Evolutionary conservation across 2,888 invertebrate genomes (phyloP), one percentile per base, ranked within the genome.

Genomic region (Phorcus lineatus): DNA sequence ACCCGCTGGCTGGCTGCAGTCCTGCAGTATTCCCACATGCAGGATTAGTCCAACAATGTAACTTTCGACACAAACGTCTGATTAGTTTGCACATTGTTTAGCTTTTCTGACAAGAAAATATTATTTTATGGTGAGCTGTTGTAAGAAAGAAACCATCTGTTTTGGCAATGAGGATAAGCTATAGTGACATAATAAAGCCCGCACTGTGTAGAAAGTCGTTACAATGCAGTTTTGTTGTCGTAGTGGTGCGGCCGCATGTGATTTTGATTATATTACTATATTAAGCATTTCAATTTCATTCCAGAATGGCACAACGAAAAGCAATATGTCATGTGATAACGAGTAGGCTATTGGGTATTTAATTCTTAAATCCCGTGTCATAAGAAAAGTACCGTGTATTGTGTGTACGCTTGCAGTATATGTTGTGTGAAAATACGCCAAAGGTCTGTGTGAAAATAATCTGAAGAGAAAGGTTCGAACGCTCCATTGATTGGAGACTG

Each of bases 51-150:
- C 62, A 28, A 62, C 62, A 62, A 62, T 62, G 24, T 62, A 28
- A 62, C 62, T 7, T 16, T 62, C 28, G 62, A 19, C 62, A 28
- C 62, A 62, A 62, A 62, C 28, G 62, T 62, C 62, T 62, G 62
- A 62, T 62, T 62, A 62, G 62, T 24, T 28, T 24, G 6, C 28
- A 24, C 28, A 62, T 62, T 62, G 62, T 62, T 28, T 16, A 28
- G 62, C 62, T 62, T 62, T 62, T 62, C 62, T 62, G 62, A 28
- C 28, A 24, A 62, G 62, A 62, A 62, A 62, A 62, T 62, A 62
- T 62, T 62, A 62, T 62, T 62, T 62, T 24, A 62, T 62, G 24
- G 24, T 28, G 28, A 62, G n/a, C 62, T 13, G 62, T 62, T 62
- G 62, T 28, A 62, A 62, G 24, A 28, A 62, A 24, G 28, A 28